phyloP scores from a whole-genome alignment of 2,888 invertebrate genomes.

The Resseliella maxima region DNA sequence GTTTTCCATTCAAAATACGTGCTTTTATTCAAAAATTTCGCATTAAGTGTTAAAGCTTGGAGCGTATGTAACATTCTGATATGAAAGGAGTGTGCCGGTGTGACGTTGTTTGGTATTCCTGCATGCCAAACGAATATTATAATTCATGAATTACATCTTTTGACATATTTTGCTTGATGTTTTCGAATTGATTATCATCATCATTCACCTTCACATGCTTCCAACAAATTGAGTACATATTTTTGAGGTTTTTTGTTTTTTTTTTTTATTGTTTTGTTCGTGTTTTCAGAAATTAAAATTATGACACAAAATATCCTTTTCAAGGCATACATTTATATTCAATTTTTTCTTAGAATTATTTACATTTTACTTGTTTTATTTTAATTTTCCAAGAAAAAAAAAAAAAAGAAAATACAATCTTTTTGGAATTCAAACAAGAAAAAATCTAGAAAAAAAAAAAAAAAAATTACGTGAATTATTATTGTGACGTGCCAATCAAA shows the following conservation, averaged over 20 bases:
- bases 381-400: no score
- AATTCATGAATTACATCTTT: slow-evolving; percentile 27
- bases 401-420: no score
- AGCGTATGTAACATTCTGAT: neutral
- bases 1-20: slow-evolving; percentile 31
- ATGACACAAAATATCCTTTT: no score
- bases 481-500: neutral
- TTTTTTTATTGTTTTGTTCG: neutral
- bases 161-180: slow-evolving; percentile 4
- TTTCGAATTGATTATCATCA: neutral
- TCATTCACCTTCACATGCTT: neutral
- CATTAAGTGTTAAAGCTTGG: neutral
- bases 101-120: neutral
- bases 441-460: no score
- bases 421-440: no score
- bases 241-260: no score
- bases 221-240: no score
- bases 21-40: slow-evolving; percentile 38
- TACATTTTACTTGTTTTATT: no score
- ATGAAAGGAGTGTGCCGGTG: slow-evolving; percentile 7
- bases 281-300: no score
- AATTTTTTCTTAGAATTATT: no score
- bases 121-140: slow-evolving; percentile 1
- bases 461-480: no score
- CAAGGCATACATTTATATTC: no score